Conservation (phyloP, 2,888 invertebrate species). For the Drosophila rubida region DNA sequence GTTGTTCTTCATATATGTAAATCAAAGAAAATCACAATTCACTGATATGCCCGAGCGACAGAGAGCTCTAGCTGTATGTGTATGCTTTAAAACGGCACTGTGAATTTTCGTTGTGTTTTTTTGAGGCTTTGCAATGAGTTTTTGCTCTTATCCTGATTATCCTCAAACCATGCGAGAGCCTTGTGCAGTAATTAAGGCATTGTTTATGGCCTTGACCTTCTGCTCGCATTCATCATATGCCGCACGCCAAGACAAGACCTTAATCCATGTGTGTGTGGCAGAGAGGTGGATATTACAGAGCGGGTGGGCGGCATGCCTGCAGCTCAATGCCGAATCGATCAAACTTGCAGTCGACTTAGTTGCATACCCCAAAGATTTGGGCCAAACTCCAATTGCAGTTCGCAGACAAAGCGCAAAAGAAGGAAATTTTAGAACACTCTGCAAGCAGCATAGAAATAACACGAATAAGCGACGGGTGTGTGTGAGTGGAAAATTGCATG, state of each 20-base stretch:
- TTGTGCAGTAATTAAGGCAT: slow-evolving; percentile 25
- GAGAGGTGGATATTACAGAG: neutral
- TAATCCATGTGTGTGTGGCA: slow-evolving; percentile 19
- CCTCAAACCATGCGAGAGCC: slow-evolving; percentile 4
- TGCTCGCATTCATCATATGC: slow-evolving; percentile 37
- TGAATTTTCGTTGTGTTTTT: slow-evolving; percentile 11
- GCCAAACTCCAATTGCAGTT: slow-evolving; percentile 2
- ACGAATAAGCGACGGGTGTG: neutral
- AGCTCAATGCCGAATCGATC: slow-evolving; percentile 69
- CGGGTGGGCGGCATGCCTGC: slow-evolving; percentile 1
- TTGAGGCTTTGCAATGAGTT: neutral
- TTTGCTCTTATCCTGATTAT: slow-evolving; percentile 15
- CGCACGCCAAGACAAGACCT: slow-evolving; percentile 46
- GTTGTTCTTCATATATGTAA: slow-evolving; percentile 2
- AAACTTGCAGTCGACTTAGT: slow-evolving; percentile 60
- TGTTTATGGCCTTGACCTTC: slow-evolving; percentile 29
- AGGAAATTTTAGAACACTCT: neutral
- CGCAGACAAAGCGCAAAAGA: neutral
- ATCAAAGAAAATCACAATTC: neutral
- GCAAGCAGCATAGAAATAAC: slow-evolving; percentile 9
- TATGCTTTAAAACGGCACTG: slow-evolving; percentile 2
- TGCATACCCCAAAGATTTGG: slow-evolving; percentile 10
- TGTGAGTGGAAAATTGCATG: slow-evolving; percentile 39
- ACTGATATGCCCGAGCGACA: slow-evolving; percentile 1
- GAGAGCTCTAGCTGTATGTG: neutral